These are phyloP conservation scores for Fragum fragum DNA, from an alignment of 2,888 invertebrate genomes.

Conservation along the genomic window DNA sequence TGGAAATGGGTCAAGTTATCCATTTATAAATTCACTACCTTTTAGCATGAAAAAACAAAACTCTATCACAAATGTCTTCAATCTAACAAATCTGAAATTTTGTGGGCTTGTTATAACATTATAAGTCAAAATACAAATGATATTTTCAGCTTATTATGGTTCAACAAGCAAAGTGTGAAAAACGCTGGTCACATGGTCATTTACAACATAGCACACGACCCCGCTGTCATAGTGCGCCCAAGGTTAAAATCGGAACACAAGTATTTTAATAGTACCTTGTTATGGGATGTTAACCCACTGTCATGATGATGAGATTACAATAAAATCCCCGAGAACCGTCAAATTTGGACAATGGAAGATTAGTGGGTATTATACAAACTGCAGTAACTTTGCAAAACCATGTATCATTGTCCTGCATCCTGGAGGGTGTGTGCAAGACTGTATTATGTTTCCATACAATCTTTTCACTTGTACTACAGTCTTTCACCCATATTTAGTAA, in stretches of 20 bases:
- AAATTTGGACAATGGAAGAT: slow-evolving; percentile 48
- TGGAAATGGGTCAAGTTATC: too few relatives aligned
- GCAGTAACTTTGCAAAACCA: slow-evolving; percentile 52
- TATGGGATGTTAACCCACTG: slow-evolving; percentile 37
- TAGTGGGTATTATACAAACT: slow-evolving; percentile 51
- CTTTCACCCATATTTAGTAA: background rate
- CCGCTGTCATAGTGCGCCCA: slow-evolving; percentile 49
- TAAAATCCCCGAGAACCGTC: slow-evolving; percentile 47
- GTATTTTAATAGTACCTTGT: slow-evolving; percentile 27
- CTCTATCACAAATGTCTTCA: too few relatives aligned
- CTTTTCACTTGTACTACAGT: background rate
- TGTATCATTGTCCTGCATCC: slow-evolving; percentile 65
- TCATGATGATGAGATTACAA: slow-evolving; percentile 44
- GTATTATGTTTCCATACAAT: background rate
- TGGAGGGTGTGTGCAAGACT: background rate
- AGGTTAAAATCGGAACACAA: slow-evolving; percentile 52
- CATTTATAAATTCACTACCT: too few relatives aligned
- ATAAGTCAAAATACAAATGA: too few relatives aligned
- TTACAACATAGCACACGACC: slow-evolving; percentile 55
- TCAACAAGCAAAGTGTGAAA: background rate
- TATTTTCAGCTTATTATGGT: background rate
- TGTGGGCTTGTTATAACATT: too few relatives aligned
- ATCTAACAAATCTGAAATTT: too few relatives aligned
- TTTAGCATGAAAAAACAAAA: too few relatives aligned
- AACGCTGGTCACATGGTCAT: slow-evolving; percentile 65